Evolutionary conservation across 2,888 invertebrate genomes (phyloP), one percentile per base, ranked within the genome.

Genomic region (Synanthedon tipuliformis): DNA sequence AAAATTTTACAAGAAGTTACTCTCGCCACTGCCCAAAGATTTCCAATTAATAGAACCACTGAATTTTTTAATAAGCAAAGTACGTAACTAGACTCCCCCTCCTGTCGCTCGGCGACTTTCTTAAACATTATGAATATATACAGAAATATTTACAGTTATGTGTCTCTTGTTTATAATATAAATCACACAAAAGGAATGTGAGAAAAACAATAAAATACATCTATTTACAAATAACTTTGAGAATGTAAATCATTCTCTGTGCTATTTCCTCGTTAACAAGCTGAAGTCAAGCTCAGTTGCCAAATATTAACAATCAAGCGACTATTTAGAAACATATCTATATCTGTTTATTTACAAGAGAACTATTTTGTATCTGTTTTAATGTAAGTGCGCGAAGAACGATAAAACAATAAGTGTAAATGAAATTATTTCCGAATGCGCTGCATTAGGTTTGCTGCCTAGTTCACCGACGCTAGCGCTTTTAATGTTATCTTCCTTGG

Each of bases 101-200:
- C 61, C 64, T 62, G 79, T 75, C 85, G 86, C 85, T 85, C 78
- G 75, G 85, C 86, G 82, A 81, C 83, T 66, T 69, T 61, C 66
- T 65, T 73, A 51, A 53, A 52, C 48, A 69, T 72, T 76, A 73
- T 3, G 34, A 78, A 77, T 86, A 87, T 87, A 72, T 87, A 87
- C 87, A 87, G 72, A 73, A 71, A 65, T 87, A 86, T 86, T 75
- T 85, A 86, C 86, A 86, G 70, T 72, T 72, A 74, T 75, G 77
- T 71, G 77, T 67, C 64, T 75, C 73, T 80, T 62, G 76, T 69
- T n/a, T 78, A 81, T 78, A 83, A 83, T 82, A 75, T 27, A 73
- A 80, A 78, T 72, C 78, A 78, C 80, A 78, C 75, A 84, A 78
- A 76, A 75, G 85, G 86, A 86, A 85, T 86, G 85, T 86, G 59